Evolutionary conservation across 2,888 invertebrate species (phyloP).

Genomic region (Parthenolecanium corni): DNA sequence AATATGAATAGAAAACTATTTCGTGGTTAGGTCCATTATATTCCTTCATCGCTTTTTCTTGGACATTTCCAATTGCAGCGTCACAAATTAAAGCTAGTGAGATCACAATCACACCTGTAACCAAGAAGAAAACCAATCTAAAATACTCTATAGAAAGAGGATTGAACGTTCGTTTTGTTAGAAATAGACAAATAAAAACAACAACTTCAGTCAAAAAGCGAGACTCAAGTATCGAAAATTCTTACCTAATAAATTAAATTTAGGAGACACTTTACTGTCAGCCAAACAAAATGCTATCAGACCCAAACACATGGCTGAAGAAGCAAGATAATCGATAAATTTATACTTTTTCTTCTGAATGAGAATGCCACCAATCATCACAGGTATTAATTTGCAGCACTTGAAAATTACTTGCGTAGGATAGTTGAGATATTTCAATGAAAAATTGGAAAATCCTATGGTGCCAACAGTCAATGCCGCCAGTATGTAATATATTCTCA

Average conservation of each 20-base stretch:
- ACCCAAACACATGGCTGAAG: constrained; percentile 75
- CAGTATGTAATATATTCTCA: constrained; percentile 64
- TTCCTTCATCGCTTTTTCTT: constrained; percentile 86
- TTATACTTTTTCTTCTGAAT: constrained; percentile 83
- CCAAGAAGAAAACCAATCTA: constrained; percentile 35
- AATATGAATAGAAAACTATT: constrained; percentile 85
- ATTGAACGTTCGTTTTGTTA: too few species aligned
- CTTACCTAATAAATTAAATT: constrained; percentile 47
- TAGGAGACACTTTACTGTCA: constrained; percentile 48
- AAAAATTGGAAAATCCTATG: constrained; percentile 91
- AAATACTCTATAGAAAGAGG: too few species aligned
- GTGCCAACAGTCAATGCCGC: constrained; percentile 84
- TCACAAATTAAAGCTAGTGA: constrained; percentile 81
- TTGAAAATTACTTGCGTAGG: constrained; percentile 91
- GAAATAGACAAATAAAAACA: too few species aligned
- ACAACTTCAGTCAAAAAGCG: too few species aligned
- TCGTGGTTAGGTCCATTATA: constrained; percentile 76
- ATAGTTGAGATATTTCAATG: constrained; percentile 87
- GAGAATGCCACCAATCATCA: constrained; percentile 82
- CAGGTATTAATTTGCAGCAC: constrained; percentile 93
- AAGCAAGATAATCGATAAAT: constrained; percentile 69
- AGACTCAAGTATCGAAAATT: not conserved
- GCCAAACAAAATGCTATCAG: constrained; percentile 83
- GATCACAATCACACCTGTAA: constrained; percentile 60
- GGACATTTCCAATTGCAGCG: constrained; percentile 91